phyloP scores from a whole-genome alignment of 2,797 vertebrate genomes.

The Microctenopoma stevenorrisi region DNA sequence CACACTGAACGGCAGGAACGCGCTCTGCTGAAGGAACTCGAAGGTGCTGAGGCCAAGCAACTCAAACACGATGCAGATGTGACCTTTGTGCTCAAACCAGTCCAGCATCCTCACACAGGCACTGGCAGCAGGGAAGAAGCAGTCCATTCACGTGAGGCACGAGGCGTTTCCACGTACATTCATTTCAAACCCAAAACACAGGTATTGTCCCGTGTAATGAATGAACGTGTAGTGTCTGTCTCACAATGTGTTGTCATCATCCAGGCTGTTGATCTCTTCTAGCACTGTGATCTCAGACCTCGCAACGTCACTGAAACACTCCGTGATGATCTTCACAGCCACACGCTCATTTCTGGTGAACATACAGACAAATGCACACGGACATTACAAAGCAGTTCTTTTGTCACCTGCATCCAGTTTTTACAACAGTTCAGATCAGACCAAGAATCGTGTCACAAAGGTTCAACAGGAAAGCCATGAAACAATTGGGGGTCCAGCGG shows the following conservation, averaged over 20 bases:
- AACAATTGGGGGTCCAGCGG: too few species aligned
- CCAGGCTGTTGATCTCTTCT: conserved; percentile 90
- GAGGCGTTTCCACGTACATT: too few species aligned
- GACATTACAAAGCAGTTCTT: too few species aligned
- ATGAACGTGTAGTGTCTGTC: too few species aligned
- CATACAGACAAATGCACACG: background rate
- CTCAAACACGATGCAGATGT: conserved; percentile 95
- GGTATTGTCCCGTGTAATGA: too few species aligned
- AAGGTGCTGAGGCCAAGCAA: conserved; percentile 94
- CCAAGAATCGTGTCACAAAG: too few species aligned
- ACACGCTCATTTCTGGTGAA: conserved; percentile 82
- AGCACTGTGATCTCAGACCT: conserved; percentile 92
- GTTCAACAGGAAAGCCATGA: too few species aligned
- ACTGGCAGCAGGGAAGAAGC: conserved; percentile 68
- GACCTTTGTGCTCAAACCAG: conserved; percentile 93
- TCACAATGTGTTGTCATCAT: conserved; percentile 90
- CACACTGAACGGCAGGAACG: conserved; percentile 91
- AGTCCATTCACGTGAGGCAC: background rate
- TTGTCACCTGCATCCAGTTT: background rate
- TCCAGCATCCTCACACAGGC: conserved; percentile 94
- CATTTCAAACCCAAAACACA: too few species aligned
- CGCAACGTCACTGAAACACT: conserved; percentile 90
- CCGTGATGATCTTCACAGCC: conserved; percentile 93
- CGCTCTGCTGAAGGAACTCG: conserved; percentile 91
- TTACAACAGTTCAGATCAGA: background rate